Evolutionary conservation across 2,888 invertebrate genomes (phyloP), one percentile per base, ranked within the genome.

Genomic region (Tricholauxania praeusta): DNA sequence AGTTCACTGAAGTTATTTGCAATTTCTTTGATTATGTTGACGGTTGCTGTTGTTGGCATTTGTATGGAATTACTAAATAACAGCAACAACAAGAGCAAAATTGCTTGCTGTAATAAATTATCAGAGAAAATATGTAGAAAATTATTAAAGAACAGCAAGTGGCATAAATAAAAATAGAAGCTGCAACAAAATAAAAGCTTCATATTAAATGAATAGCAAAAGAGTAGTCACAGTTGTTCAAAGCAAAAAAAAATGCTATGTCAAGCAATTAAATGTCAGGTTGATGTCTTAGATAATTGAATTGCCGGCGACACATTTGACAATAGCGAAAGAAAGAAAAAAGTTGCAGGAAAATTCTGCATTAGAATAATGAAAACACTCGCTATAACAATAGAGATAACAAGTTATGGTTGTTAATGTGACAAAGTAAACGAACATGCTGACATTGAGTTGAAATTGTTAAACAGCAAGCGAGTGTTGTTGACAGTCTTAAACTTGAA

Each of bases 101-200:
- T 51, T 68, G 52, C 59, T 48, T 67, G 57, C 65, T 68, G 72
- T 66, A 76, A 79, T 75, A 78, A 76, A 80, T 78, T 74, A 78
- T 71, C 76, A 73, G 77, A 77, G 72, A 74, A 78, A 57, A 14
- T 57, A 57, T 57, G 57, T 22, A 14, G 57, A 57, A 57, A 57
- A 57, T 57, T 28, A 15, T 28, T 10, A 57, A 28, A 22, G 28
- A 14, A 12, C 22, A 57, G 57, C 57, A 57, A 57, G 22, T 57
- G 57, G 57, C 57, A 57, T 15, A 57, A 12, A 57, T 57, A n/a
- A 28, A 15, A 5, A 12, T 12, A 55, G 22, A 55, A 57, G 28
- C 22, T 57, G 12, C 3, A 57, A 57, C 22, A 57, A 57, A 57
- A 12, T 14, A 22, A 4, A 39, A 39, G 39, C 39, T 39, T 39